Percentiles rank a stretch among this genome's conserved stretches.
Evolutionary conservation across 2,797 vertebrate genomes (phyloP).

Genomic region (Pogonophryne albipinna): DNA sequence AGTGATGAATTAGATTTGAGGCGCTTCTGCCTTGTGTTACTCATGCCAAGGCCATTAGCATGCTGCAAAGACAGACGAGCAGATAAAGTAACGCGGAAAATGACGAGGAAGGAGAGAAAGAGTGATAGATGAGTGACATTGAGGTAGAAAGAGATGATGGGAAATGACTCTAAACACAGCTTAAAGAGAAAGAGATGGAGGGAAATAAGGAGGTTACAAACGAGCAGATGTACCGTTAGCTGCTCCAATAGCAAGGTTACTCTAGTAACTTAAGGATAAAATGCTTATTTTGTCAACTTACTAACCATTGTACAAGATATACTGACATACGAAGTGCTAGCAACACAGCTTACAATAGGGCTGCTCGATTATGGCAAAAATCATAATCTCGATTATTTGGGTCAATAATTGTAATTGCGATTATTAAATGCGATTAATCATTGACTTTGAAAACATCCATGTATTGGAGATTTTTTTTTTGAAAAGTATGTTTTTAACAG

Average conservation of each 20-base stretch:
- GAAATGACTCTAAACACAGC: neutral
- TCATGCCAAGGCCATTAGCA: constrained; percentile 13
- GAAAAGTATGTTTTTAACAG: too few species aligned
- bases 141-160: neutral
- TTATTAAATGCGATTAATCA: too few species aligned
- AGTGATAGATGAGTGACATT: neutral
- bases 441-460: too few species aligned
- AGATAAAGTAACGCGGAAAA: constrained; percentile 3
- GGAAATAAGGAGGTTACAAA: neutral
- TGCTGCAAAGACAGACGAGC: constrained; percentile 1
- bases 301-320: too few species aligned
- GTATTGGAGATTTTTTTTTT: too few species aligned
- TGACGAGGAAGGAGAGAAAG: neutral
- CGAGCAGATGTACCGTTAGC: too few species aligned
- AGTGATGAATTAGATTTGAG: constrained; percentile 37
- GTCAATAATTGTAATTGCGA: too few species aligned
- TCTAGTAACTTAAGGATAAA: neutral
- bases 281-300: neutral
- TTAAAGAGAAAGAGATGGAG: neutral
- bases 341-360: too few species aligned
- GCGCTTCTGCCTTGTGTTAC: constrained; percentile 29
- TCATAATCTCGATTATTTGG: too few species aligned
- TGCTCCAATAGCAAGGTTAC: neutral
- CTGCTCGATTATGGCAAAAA: too few species aligned
- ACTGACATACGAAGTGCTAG: too few species aligned